These are phyloP conservation scores for Pithys albifrons DNA, from an alignment of 2,113 vertebrate genomes.

Conservation along the genomic window DNA sequence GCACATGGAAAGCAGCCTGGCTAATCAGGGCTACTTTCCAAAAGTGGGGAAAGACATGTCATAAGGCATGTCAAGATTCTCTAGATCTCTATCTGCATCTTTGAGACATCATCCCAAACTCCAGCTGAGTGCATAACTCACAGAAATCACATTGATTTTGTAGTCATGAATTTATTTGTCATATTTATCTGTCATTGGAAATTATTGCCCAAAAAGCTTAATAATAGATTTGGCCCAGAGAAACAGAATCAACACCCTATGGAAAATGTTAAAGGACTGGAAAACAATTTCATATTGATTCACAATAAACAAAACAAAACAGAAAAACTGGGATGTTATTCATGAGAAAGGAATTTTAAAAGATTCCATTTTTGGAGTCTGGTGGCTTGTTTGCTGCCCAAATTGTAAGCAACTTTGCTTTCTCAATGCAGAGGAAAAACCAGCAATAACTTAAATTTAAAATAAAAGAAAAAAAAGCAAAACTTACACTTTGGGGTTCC, in stretches of 20 bases:
- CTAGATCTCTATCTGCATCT: background rate
- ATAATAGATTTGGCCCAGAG: background rate
- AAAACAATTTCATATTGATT: conserved; percentile 4
- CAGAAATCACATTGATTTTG: background rate
- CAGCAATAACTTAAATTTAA: background rate
- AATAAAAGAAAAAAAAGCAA: background rate
- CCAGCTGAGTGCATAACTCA: background rate
- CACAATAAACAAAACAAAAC: background rate
- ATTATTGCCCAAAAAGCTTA: background rate
- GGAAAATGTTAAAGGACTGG: background rate
- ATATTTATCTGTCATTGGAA: background rate
- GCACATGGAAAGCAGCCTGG: background rate
- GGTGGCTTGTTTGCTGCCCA: background rate
- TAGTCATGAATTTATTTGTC: background rate
- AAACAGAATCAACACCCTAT: background rate
- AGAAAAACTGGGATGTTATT: background rate
- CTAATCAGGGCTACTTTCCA: background rate
- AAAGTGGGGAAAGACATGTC: background rate
- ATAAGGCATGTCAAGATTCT: background rate
- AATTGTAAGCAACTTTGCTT: background rate
- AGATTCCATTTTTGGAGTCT: background rate
- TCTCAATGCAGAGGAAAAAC: background rate
- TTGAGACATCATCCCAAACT: background rate
- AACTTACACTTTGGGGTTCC: background rate
- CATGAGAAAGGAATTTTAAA: conserved; percentile 10